phyloP scores from a whole-genome alignment of 2,888 invertebrate species.

The Neocrepidodera transversa region DNA sequence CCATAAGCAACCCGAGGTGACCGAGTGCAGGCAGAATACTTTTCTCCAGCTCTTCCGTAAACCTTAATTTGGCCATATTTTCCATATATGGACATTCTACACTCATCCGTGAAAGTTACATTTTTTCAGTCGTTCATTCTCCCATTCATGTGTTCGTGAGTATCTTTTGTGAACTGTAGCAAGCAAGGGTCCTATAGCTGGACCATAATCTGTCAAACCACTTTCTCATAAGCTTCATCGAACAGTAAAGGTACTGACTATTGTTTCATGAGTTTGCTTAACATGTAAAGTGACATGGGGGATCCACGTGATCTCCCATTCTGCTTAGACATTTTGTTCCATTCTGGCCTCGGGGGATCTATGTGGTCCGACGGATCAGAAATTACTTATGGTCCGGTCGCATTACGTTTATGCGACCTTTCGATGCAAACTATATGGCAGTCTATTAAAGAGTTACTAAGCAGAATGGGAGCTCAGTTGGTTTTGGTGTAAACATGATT shows the following conservation, averaged over 20 bases:
- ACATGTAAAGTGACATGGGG: no score
- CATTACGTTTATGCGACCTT: no score
- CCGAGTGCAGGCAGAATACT: not conserved
- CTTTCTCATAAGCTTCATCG: not conserved
- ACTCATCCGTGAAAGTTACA: not conserved
- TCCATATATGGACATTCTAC: conserved; percentile 1
- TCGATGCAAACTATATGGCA: no score
- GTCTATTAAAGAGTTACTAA: no score
- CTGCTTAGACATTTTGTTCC: no score
- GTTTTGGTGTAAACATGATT: no score
- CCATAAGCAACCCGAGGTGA: not conserved
- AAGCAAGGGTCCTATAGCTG: not conserved
- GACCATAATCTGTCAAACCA: not conserved
- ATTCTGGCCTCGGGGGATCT: no score
- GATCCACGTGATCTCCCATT: no score
- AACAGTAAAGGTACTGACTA: not conserved
- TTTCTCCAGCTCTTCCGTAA: conserved; percentile 6
- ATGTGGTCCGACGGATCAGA: no score
- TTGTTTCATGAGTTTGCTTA: not conserved
- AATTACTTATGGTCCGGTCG: no score
- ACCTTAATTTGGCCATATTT: conserved; percentile 2
- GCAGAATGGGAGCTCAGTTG: no score
- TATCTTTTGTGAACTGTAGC: conserved; percentile 4
- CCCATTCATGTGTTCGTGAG: conserved; percentile 2
- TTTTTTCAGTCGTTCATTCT: not conserved